These are phyloP conservation scores for Oryzias sinensis DNA, from an alignment of 2,797 vertebrate genomes.

Conservation along the genomic window DNA sequence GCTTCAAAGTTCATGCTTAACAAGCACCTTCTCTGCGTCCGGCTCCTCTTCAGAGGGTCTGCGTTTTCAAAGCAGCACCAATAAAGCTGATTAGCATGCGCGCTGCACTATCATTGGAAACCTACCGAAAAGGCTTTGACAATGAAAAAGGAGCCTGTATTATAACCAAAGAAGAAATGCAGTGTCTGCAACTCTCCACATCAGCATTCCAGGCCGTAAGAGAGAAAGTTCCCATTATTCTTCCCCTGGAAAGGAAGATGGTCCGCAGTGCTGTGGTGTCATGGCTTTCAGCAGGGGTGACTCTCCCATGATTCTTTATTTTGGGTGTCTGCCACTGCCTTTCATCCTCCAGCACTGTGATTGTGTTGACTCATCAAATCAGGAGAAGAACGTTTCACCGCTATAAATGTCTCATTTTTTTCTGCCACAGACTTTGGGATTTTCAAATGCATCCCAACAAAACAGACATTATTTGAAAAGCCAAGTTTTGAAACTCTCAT, in stretches of 20 bases:
- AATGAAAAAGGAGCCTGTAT: conserved; percentile 60
- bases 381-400: background rate
- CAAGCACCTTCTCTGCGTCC: background rate
- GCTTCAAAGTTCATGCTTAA: conserved; percentile 15
- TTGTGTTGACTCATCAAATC: conserved; percentile 8
- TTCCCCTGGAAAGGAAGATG: conserved; percentile 68
- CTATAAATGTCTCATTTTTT: background rate
- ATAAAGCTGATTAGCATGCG: conserved; percentile 29
- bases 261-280: conserved; percentile 61
- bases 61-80: conserved; percentile 8
- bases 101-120: conserved; percentile 34
- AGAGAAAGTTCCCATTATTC: conserved; percentile 66
- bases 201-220: conserved; percentile 67
- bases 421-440: background rate
- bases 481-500: too few relatives aligned
- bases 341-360: conserved; percentile 49
- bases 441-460: background rate
- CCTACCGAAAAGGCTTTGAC: conserved; percentile 47
- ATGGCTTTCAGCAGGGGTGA: conserved; percentile 63
- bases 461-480: too few relatives aligned
- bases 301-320: conserved; percentile 57
- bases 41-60: background rate
- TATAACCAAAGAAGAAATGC: conserved; percentile 42
- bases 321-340: conserved; percentile 54
- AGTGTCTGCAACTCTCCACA: conserved; percentile 45